Evolutionary conservation across 1,140 invertebrate species (phyloP).

Genomic region (Argopecten irradians): DNA sequence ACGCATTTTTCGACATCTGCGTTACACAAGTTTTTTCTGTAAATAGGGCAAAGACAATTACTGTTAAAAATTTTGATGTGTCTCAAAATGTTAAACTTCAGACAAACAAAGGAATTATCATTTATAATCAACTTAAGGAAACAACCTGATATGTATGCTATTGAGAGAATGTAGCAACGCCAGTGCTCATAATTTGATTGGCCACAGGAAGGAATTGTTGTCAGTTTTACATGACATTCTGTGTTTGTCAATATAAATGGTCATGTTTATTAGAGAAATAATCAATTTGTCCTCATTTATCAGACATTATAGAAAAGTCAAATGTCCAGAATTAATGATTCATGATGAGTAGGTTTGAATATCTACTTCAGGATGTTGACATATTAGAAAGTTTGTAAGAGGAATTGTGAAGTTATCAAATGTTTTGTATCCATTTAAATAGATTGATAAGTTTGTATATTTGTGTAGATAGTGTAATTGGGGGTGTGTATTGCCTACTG

Average conservation of each 20-base stretch:
- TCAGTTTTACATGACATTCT: background rate
- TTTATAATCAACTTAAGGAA: background rate
- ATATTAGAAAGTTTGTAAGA: background rate
- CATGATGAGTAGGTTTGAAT: constrained; percentile 4
- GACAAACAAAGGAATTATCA: background rate
- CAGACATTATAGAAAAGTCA: background rate
- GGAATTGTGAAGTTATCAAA: background rate
- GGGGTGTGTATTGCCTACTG: background rate
- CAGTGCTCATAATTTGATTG: background rate
- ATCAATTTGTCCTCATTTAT: background rate
- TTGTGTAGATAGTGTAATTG: background rate
- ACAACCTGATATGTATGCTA: background rate
- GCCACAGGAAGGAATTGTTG: background rate
- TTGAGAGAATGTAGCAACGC: background rate
- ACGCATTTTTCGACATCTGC: too few relatives aligned
- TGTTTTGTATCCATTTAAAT: background rate
- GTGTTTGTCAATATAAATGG: background rate
- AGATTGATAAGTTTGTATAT: constrained; percentile 15
- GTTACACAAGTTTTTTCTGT: too few relatives aligned
- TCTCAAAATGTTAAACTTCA: too few relatives aligned
- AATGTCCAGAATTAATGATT: background rate
- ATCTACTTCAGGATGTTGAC: background rate
- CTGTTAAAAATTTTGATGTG: too few relatives aligned
- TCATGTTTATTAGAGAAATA: constrained; percentile 1
- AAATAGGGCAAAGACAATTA: too few relatives aligned